A percentile compares a stretch with the other conserved stretches of the same genome.
Conservation (phyloP, 2,113 vertebrate species). For the Actinemys pallida region DNA sequence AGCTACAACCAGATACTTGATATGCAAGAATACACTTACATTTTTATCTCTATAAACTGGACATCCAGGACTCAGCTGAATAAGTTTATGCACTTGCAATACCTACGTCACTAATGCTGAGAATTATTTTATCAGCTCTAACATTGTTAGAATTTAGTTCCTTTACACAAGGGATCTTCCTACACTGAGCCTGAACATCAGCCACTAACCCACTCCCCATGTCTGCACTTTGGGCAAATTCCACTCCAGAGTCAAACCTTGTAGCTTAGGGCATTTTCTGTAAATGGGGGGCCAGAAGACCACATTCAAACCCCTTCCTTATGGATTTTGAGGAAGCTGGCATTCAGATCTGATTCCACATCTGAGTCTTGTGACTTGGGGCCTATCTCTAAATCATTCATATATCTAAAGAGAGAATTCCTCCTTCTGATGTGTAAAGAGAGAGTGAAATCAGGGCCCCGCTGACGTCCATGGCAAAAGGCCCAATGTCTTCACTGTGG, state of each 20-base stretch:
- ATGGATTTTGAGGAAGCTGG: neutral
- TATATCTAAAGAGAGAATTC: rapidly evolving
- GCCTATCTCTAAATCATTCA: rapidly evolving
- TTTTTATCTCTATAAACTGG: neutral
- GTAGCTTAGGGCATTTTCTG: rapidly evolving
- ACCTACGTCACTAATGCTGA: neutral
- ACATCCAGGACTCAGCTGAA: neutral
- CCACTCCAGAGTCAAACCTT: neutral
- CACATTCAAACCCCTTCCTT: neutral
- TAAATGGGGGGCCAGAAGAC: neutral
- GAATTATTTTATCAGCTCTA: neutral
- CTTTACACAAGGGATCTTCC: neutral
- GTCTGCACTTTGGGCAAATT: neutral
- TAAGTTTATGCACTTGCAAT: neutral
- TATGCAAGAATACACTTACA: neutral
- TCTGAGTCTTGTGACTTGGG: neutral
- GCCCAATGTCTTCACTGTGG: neutral
- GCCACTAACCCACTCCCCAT: neutral
- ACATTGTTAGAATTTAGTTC: neutral
- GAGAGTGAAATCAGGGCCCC: neutral
- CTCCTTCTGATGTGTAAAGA: neutral
- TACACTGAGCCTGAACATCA: neutral
- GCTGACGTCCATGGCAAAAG: neutral
- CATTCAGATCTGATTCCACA: neutral
- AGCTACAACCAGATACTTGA: neutral